Base-by-base conservation (phyloP, 1,140 invertebrate genomes). In the Eulimnadia texana region DNA sequence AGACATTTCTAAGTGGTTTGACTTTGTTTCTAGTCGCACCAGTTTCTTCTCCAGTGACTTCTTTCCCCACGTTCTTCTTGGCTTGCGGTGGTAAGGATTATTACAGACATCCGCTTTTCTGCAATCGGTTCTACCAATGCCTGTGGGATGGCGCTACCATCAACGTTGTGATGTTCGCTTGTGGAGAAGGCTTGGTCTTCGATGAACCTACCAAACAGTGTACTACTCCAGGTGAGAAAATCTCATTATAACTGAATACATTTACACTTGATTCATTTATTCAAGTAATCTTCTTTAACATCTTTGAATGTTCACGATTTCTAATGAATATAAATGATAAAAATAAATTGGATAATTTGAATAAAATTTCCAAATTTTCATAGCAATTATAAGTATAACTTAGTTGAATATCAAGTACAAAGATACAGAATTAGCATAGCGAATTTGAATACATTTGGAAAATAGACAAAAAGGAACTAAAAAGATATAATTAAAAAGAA, bases 121-220 rank as follows among this genome's bases (percentile, higher is more conserved):
- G 88, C 68, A 85, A 89, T 69, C 70, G 86, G 50, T 88, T 90
- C 72, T 90, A 90, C 67, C 86, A 90, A 70, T 90, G 88, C 69
- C 84, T 80, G 16, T 77, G 77, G 61, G 78, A 79, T 56, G 23
- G 71, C 77, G 73, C 80, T 22, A 80, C 72, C 33, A 72, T 85
- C 3, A 87, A 85, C 67, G 77, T 89, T 59, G 75, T 85, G 1
- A 76, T 82, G 2, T 78, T 90, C 53, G 80, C 79, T 54, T 90
- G 88, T 72, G 83, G 84, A 3, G 82, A 85, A 64, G 80, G 80
- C 60, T 86, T 83, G 0, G 79, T 87, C 51, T 90, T 82, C 66
- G 84, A 88, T 65, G 84, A 88, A 65, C 72, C 77, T 57, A 79
- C 82, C 63, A 79, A 81, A 57, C 80, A 86, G 66, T 90, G 87